A percentile compares a stretch with the other conserved stretches of the same genome.
Evolutionary conservation across 2,797 vertebrate species (phyloP).

Genomic region (Poecilia velifera): DNA sequence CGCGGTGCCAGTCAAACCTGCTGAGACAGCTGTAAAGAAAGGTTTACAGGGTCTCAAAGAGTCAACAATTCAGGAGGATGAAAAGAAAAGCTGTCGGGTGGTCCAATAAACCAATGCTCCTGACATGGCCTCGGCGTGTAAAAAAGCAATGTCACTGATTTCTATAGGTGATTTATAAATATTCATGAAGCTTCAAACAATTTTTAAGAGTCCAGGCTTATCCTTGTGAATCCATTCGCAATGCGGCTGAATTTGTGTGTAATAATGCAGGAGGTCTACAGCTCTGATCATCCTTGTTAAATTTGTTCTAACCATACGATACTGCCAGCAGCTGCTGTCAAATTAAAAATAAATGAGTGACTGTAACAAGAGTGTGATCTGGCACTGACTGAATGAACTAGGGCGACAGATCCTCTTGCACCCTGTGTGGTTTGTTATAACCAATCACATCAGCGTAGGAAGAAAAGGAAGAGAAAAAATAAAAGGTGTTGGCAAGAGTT

Average conservation of each 20-base stretch:
- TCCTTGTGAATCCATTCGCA: not conserved
- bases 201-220: not conserved
- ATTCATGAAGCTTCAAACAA: not conserved
- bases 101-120: slow-evolving; percentile 1
- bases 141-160: not conserved
- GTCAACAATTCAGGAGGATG: not conserved
- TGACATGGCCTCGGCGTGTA: not conserved
- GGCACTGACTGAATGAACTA: slow-evolving; percentile 11
- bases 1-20: not conserved
- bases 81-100: not conserved
- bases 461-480: not conserved
- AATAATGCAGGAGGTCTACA: not conserved
- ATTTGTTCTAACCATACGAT: slow-evolving; percentile 23
- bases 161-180: not conserved
- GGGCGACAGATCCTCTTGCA: slow-evolving; percentile 5
- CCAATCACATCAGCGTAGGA: not conserved
- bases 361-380: slow-evolving; percentile 29
- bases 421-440: slow-evolving; percentile 7
- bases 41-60: not conserved
- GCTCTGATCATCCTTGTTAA: slow-evolving; percentile 22
- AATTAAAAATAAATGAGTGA: slow-evolving; percentile 46
- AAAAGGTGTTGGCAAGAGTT: not conserved
- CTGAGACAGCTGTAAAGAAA: not conserved
- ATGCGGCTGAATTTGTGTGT: not conserved
- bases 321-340: slow-evolving; percentile 39